phyloP scores from a whole-genome alignment of 2,113 vertebrate species.

The Orycteropus afer region DNA sequence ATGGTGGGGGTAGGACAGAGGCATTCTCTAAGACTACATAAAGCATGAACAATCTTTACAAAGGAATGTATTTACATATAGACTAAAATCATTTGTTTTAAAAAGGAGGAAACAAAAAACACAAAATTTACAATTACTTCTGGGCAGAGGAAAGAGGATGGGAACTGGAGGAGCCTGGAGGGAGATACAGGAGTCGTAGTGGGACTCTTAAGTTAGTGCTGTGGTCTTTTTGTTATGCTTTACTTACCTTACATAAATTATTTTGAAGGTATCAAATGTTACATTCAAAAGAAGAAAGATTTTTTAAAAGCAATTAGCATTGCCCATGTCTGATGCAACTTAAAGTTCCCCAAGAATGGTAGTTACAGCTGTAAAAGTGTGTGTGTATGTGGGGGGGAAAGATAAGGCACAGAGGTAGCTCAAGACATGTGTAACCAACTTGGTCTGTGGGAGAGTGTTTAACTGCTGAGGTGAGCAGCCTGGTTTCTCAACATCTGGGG shows the following conservation, averaged over 20 bases:
- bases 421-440: rapidly evolving
- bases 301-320: neutral
- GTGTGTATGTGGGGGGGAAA: neutral
- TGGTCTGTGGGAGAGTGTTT: too few species aligned
- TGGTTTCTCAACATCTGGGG: rapidly evolving
- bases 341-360: neutral
- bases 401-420: neutral
- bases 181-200: rapidly evolving
- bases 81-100: neutral
- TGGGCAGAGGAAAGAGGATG: neutral
- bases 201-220: rapidly evolving
- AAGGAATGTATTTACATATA: too few species aligned
- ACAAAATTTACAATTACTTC: neutral
- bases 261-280: neutral
- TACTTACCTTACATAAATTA: neutral
- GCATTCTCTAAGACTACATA: neutral
- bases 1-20: neutral
- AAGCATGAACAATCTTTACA: neutral
- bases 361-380: too few species aligned
- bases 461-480: neutral
- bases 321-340: neutral
- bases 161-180: too few species aligned
- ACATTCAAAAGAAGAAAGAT: neutral
- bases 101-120: neutral
- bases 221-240: neutral